phyloP scores from a whole-genome alignment of 2,888 invertebrate genomes.

The Cremastobaeus sp. region DNA sequence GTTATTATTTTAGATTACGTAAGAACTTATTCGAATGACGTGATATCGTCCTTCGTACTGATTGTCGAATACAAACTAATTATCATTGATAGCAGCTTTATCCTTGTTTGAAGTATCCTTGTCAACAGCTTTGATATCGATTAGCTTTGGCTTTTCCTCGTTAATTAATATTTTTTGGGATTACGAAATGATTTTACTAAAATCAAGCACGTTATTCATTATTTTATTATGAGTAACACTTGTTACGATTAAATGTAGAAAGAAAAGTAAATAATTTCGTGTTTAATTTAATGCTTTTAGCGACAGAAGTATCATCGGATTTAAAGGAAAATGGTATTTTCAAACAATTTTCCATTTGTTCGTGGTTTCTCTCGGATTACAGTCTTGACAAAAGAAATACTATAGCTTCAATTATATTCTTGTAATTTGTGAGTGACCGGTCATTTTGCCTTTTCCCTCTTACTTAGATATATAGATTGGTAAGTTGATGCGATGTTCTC shows the following conservation, averaged over 20 bases:
- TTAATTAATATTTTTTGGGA: too few relatives aligned
- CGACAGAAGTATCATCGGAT: too few relatives aligned
- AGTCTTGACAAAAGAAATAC: slow-evolving; percentile 54
- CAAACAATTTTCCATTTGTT: too few relatives aligned
- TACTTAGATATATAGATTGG: slow-evolving; percentile 68
- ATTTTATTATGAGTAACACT: too few relatives aligned
- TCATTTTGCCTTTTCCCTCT: slow-evolving; percentile 45
- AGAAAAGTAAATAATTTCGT: too few relatives aligned
- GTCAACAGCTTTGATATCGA: slow-evolving; percentile 47
- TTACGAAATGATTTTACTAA: too few relatives aligned
- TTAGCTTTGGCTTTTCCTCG: too few relatives aligned
- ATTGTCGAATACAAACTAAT: slow-evolving; percentile 48
- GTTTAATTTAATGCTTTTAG: too few relatives aligned
- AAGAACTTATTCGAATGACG: slow-evolving; percentile 39
- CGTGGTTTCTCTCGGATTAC: too few relatives aligned
- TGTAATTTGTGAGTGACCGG: slow-evolving; percentile 55
- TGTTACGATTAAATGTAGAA: too few relatives aligned
- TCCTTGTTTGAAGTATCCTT: slow-evolving; percentile 69
- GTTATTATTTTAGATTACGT: slow-evolving; percentile 50
- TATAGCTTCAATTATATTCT: slow-evolving; percentile 63
- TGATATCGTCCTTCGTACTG: slow-evolving; percentile 20
- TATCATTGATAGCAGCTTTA: slow-evolving; percentile 53
- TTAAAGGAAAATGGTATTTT: too few relatives aligned
- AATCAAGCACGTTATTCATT: too few relatives aligned
- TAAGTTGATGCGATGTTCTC: slow-evolving; percentile 71